Evolutionary conservation across 1,140 invertebrate species (phyloP), one percentile per base, ranked within the genome.

Genomic region (Camponotus vicinus): DNA sequence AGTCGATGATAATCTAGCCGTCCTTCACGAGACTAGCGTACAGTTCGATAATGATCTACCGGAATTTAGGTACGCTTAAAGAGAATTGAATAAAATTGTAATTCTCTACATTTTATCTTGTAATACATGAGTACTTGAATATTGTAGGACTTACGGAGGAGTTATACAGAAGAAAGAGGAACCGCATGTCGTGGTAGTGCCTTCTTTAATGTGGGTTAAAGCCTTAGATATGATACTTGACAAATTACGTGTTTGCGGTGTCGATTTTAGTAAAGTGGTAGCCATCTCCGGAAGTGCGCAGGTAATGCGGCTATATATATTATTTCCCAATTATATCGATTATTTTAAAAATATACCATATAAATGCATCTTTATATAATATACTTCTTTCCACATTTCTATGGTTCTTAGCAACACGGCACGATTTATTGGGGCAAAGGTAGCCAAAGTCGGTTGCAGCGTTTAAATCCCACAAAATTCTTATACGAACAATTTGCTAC

Each of bases 151-250:
- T 3, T 96, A 97, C 82, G 97, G 97, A 13, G 98, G 98, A n/a
- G 97, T 98, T 15, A 95, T 97, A 69, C 96, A 96, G 55, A 96
- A 96, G 77, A 95, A 96, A 84, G 96, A 95, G 18, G 95, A 96
- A 92, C 92, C 94, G 0, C 90, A 93, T 71, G 95, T 96, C n/a
- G 97, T 98, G 61, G 97, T 97, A 67, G 97, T 97, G 3, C 98
- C 98, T 0, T 97, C 98, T 0, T 94, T 98, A 3, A 98, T 99
- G 97, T 99, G 98, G 98, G 97, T 99, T 0, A 99, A 99, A 95
- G 98, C 99, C 0, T 92, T 99, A 34, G 99, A 99, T 92, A 97
- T 99, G 94, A 96, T 99, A 0, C 95, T 99, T 93, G 98, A 99
- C 92, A 96, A 97, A 89, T 95, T 99, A 18, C 96, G 97, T 64